Conservation (phyloP, 1,140 invertebrate genomes). For the Penaeus japonicus region DNA sequence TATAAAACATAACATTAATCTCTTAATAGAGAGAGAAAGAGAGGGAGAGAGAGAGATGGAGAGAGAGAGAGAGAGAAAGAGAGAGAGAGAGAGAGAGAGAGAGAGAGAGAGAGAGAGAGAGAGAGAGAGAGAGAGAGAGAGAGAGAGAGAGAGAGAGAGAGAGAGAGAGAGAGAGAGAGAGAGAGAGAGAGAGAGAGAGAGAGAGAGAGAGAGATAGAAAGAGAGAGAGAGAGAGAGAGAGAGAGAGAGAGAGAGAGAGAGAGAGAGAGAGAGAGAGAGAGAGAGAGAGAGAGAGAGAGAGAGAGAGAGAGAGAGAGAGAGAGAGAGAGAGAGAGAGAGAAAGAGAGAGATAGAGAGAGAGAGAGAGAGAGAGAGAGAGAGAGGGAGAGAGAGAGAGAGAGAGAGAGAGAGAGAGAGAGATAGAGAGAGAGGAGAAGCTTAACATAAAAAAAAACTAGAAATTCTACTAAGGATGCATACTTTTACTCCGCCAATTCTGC, state of each 20-base stretch:
- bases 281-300: not conserved
- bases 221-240: not conserved
- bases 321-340: not conserved
- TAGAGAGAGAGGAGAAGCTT: too few relatives aligned
- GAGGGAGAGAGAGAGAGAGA: too few relatives aligned
- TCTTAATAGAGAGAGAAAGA: not conserved
- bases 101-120: not conserved
- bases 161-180: not conserved
- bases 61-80: not conserved
- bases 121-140: too few relatives aligned
- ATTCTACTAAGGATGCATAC: too few relatives aligned
- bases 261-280: not conserved
- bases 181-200: not conserved
- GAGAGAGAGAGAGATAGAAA: not conserved
- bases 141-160: too few relatives aligned
- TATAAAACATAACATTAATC: too few relatives aligned
- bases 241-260: not conserved
- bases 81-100: slow-evolving; percentile 8
- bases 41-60: not conserved
- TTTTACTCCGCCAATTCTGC: too few relatives aligned
- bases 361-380: too few relatives aligned
- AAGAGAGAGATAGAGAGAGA: not conserved
- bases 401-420: too few relatives aligned
- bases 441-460: too few relatives aligned
- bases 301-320: not conserved